These are phyloP conservation scores for Glaucidium brasilianum DNA, from an alignment of 2,113 vertebrate species.

Conservation along the genomic window DNA sequence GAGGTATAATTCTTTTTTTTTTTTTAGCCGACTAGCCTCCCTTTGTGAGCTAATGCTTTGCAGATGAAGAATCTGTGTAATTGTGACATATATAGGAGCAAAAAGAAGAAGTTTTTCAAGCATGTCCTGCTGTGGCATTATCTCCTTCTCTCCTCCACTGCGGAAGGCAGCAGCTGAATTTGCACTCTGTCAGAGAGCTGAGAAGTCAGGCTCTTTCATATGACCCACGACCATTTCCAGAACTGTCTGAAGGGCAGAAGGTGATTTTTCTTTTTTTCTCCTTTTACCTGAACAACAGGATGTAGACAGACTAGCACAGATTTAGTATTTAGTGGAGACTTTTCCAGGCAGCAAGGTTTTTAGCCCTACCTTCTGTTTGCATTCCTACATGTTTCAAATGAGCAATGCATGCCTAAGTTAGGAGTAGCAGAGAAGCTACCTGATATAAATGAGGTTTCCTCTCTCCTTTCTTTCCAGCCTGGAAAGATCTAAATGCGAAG, in stretches of 20 bases:
- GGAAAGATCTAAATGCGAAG: neutral
- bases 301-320: neutral
- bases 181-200: slow-evolving; percentile 1
- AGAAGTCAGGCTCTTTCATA: neutral
- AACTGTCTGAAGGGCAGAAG: neutral
- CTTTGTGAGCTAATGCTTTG: neutral
- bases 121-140: slow-evolving; percentile 30
- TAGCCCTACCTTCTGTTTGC: neutral
- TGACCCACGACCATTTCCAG: neutral
- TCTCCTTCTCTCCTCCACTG: neutral
- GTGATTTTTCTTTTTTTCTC: neutral
- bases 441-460: neutral
- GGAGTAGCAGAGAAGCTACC: neutral
- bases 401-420: neutral
- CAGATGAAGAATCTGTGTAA: neutral
- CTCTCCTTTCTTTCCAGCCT: neutral
- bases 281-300: neutral
- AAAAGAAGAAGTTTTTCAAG: neutral
- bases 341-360: neutral
- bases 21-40: neutral
- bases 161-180: slow-evolving; percentile 31
- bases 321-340: neutral
- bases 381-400: neutral
- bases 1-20: neutral
- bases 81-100: neutral